Percentiles rank a stretch among this genome's conserved stretches.
These are phyloP conservation scores for Sipha maydis DNA, from an alignment of 2,888 invertebrate species.

Conservation along the genomic window DNA sequence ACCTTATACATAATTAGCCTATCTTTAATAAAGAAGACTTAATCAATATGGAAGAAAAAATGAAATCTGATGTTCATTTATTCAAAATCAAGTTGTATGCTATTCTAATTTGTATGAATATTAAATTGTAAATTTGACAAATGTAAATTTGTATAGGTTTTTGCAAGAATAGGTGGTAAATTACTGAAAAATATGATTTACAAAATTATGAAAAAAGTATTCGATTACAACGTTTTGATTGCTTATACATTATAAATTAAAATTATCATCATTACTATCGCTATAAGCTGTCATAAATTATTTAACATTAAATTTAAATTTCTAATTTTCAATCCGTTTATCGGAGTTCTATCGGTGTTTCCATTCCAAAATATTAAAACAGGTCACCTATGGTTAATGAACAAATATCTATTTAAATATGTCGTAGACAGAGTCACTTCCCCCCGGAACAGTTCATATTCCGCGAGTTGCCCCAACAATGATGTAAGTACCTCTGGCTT, in stretches of 20 bases:
- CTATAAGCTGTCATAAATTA: too few relatives aligned
- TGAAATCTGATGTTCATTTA: not conserved
- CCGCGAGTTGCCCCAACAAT: too few relatives aligned
- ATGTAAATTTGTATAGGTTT: not conserved
- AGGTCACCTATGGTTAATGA: too few relatives aligned
- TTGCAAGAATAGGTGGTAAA: constrained; percentile 14
- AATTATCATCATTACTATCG: too few relatives aligned
- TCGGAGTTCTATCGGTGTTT: too few relatives aligned
- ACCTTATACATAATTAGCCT: constrained; percentile 1
- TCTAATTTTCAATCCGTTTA: too few relatives aligned
- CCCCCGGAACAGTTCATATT: too few relatives aligned
- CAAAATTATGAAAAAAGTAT: constrained; percentile 21
- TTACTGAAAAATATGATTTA: not conserved
- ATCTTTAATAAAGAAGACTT: not conserved
- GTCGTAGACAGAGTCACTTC: too few relatives aligned
- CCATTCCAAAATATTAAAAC: too few relatives aligned
- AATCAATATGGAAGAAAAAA: constrained; percentile 11
- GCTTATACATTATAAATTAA: not conserved
- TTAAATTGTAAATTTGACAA: not conserved
- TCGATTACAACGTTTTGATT: constrained; percentile 6
- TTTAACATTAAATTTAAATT: too few relatives aligned
- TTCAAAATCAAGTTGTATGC: constrained; percentile 15
- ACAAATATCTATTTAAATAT: too few relatives aligned
- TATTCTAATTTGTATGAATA: constrained; percentile 5
- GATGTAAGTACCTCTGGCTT: too few relatives aligned